Evolutionary conservation across 1,140 invertebrate genomes (phyloP).

Genomic region (Heliconius himera): DNA sequence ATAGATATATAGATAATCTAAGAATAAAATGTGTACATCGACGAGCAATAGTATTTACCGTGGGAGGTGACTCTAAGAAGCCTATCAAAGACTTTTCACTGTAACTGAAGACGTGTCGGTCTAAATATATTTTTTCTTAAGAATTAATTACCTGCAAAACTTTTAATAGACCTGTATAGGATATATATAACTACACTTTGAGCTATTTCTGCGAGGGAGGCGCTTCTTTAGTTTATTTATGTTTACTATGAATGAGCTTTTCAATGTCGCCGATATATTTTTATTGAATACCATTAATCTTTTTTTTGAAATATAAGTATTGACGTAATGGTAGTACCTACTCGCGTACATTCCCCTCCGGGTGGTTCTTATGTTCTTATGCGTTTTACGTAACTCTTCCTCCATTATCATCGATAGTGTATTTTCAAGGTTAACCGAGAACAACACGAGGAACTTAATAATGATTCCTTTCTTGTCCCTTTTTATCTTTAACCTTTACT

Average conservation of each 20-base stretch:
- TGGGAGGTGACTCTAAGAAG: background rate
- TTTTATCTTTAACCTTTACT: too few relatives aligned
- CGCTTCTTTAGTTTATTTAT: background rate
- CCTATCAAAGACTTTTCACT: background rate
- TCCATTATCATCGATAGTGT: too few relatives aligned
- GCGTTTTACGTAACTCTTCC: too few relatives aligned
- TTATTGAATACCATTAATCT: too few relatives aligned
- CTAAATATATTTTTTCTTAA: background rate
- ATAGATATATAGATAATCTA: too few relatives aligned
- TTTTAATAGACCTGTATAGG: background rate
- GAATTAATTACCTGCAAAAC: background rate
- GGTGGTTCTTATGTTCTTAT: too few relatives aligned
- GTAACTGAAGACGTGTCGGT: background rate
- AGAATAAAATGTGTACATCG: background rate
- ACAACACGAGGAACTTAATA: too few relatives aligned
- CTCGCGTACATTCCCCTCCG: too few relatives aligned
- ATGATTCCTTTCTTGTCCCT: too few relatives aligned
- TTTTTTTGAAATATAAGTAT: too few relatives aligned
- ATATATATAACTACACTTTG: background rate
- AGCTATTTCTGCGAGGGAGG: background rate
- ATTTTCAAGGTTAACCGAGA: too few relatives aligned
- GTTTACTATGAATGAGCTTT: background rate
- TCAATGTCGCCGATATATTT: too few relatives aligned
- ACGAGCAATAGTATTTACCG: background rate
- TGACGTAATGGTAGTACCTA: background rate